Percentiles rank a stretch among this genome's conserved stretches.
phyloP scores from a whole-genome alignment of 2,888 invertebrate genomes.

The Drosophila hamatofila region DNA sequence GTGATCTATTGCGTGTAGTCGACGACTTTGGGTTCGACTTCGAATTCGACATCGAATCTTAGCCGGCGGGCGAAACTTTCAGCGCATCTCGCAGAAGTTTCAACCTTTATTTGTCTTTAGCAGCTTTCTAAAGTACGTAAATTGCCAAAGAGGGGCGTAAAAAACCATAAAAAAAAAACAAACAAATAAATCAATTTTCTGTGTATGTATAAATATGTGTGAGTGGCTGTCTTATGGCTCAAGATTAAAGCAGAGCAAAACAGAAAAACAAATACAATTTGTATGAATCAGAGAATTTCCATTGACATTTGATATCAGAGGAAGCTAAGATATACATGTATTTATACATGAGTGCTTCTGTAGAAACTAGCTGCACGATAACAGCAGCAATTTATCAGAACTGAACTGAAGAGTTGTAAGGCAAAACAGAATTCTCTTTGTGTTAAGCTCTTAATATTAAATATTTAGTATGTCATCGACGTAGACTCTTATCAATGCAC shows the following conservation, averaged over 20 bases:
- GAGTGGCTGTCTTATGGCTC: background rate
- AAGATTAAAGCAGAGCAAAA: conserved; percentile 33
- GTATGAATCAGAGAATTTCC: conserved; percentile 48
- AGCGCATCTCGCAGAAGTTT: conserved; percentile 23
- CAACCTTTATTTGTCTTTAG: conserved; percentile 75
- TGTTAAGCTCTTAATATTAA: background rate
- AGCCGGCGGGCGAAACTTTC: conserved; percentile 46
- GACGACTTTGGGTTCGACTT: background rate
- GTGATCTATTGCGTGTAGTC: conserved; percentile 35
- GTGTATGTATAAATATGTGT: background rate
- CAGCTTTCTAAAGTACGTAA: conserved; percentile 71
- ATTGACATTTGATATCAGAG: conserved; percentile 10
- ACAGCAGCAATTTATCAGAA: conserved; percentile 42
- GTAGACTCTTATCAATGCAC: conserved; percentile 24
- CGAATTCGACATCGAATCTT: conserved; percentile 9
- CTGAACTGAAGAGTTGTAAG: background rate
- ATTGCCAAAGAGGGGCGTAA: conserved; percentile 66
- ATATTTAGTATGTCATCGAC: background rate
- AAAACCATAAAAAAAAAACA: conserved; percentile 23
- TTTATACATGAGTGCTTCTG: conserved; percentile 12
- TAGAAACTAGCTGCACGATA: conserved; percentile 33
- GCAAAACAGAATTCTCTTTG: conserved; percentile 9
- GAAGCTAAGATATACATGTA: conserved; percentile 1
- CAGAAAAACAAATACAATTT: conserved; percentile 44
- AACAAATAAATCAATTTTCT: conserved; percentile 32